A percentile compares a stretch with the other conserved stretches of the same genome.
Conservation (phyloP, 35 echinoderm and acorn worm genomes). For the Lytechinus pictus region DNA sequence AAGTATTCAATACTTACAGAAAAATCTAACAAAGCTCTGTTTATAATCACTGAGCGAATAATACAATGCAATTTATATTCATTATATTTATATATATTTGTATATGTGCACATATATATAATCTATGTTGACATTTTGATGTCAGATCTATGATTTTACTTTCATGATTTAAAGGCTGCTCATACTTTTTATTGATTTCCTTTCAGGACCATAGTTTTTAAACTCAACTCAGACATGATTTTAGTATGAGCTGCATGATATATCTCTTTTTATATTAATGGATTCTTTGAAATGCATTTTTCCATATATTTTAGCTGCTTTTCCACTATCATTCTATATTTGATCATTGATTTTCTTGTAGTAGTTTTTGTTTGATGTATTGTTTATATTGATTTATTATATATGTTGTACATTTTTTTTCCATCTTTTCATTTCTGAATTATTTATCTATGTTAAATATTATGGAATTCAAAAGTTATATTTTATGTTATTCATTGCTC, state of each 20-base stretch:
- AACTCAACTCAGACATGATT: background rate
- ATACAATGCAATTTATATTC: too few relatives aligned
- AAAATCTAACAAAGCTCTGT: background rate
- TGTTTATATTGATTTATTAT: background rate
- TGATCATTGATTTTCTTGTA: background rate
- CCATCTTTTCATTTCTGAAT: background rate
- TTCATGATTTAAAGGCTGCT: background rate
- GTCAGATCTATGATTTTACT: background rate
- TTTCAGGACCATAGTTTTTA: background rate
- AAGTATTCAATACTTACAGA: background rate
- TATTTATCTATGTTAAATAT: background rate
- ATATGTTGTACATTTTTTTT: background rate
- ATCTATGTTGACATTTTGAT: background rate
- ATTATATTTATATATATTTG: background rate
- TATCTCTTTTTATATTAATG: background rate
- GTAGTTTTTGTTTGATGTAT: background rate
- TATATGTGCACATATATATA: background rate
- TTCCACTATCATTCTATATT: background rate
- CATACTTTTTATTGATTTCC: background rate
- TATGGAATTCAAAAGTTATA: background rate
- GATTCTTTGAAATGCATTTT: background rate
- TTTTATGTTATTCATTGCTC: background rate
- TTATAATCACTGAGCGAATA: too few relatives aligned
- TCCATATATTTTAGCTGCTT: background rate
- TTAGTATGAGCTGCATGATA: background rate